phyloP scores from a whole-genome alignment of 2,113 vertebrate genomes.

The Cottus gobio region DNA sequence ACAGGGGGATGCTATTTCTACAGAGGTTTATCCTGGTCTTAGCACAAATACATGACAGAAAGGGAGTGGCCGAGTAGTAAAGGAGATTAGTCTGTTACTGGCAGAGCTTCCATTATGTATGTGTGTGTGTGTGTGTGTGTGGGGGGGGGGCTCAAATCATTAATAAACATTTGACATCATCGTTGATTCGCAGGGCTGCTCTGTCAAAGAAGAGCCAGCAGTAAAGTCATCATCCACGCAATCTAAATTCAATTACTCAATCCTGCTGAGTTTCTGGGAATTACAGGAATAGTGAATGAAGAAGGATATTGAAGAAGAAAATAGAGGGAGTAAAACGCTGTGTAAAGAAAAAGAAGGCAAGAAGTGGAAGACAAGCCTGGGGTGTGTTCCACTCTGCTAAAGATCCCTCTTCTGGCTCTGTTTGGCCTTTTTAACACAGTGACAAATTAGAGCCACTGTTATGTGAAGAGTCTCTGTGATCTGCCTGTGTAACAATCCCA shows the following conservation, averaged over 20 bases:
- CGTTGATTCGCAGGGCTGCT: conserved; percentile 28
- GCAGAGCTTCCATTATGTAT: conserved; percentile 45
- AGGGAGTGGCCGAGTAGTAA: conserved; percentile 60
- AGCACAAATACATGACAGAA: conserved; percentile 58
- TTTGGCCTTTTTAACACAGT: conserved; percentile 64
- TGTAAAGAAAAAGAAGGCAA: conserved; percentile 7
- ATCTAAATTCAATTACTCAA: conserved; percentile 34
- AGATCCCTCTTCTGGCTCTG: conserved; percentile 58
- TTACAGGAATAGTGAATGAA: conserved; percentile 34
- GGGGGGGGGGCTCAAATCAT: conserved; percentile 50
- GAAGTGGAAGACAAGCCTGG: conserved; percentile 16
- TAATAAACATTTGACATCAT: conserved; percentile 61
- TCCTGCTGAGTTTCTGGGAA: conserved; percentile 21
- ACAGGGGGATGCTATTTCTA: conserved; percentile 35
- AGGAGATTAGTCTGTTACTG: conserved; percentile 60
- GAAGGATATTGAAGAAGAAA: conserved; percentile 38
- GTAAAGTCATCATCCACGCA: conserved; percentile 47
- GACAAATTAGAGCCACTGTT: conserved; percentile 64
- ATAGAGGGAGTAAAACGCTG: conserved; percentile 13
- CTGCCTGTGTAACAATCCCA: conserved; percentile 53
- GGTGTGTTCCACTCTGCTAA: conserved; percentile 43
- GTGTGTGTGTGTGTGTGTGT: conserved; percentile 34
- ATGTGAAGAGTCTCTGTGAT: conserved; percentile 62
- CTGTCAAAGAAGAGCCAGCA: conserved; percentile 35
- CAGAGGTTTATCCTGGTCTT: conserved; percentile 51